Evolutionary conservation across 2,888 invertebrate genomes (phyloP).

Genomic region (Chalcosyrphus nemorum): DNA sequence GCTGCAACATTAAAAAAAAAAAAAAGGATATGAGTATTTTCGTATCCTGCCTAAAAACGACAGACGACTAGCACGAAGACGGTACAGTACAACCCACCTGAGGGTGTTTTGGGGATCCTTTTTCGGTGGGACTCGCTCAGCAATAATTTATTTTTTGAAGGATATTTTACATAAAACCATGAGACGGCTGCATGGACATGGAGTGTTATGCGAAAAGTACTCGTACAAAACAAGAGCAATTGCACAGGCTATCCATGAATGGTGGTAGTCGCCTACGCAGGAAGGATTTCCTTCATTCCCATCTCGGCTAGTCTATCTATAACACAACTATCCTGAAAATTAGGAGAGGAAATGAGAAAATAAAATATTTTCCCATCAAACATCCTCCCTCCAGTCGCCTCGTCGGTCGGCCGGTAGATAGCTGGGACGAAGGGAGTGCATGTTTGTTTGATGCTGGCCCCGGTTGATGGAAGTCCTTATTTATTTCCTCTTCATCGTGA

Average conservation of each 20-base stretch:
- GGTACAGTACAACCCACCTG: slow-evolving; percentile 4
- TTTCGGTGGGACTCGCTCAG: neutral
- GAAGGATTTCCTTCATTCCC: neutral
- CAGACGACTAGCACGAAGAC: neutral
- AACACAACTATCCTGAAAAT: slow-evolving; percentile 39
- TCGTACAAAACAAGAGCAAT: slow-evolving; percentile 10
- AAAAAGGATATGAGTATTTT: slow-evolving; percentile 37
- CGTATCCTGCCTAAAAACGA: slow-evolving; percentile 3
- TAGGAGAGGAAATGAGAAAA: slow-evolving; percentile 48
- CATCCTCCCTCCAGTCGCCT: neutral
- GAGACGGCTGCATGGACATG: neutral
- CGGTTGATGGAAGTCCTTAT: slow-evolving; percentile 36
- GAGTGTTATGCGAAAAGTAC: neutral
- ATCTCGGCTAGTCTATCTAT: neutral
- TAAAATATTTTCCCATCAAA: slow-evolving; percentile 53
- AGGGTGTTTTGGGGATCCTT: neutral
- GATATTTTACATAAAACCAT: slow-evolving; percentile 25
- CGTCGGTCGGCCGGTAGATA: neutral
- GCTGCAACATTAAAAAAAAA: slow-evolving; percentile 37
- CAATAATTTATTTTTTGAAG: slow-evolving; percentile 37
- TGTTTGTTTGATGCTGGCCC: neutral
- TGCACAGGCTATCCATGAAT: neutral
- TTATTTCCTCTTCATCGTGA: slow-evolving; percentile 54
- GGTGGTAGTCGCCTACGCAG: neutral
- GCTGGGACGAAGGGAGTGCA: neutral